Conservation (phyloP, 53 echinoderm and acorn worm genomes). For the Arbacia lixula region DNA sequence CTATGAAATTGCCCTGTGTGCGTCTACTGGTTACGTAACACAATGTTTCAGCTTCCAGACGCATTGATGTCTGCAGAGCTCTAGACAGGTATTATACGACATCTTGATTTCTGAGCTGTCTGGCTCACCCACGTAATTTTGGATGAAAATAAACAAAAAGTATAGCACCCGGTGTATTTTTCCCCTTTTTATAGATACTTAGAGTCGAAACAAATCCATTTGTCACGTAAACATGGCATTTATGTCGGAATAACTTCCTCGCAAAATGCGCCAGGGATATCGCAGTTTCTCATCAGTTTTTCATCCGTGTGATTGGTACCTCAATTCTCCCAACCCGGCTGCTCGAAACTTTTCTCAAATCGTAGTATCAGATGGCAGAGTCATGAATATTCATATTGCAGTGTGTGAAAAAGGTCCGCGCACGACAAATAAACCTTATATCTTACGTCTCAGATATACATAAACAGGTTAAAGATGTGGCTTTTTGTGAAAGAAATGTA, state of each 20-base stretch:
- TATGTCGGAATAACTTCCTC: slow-evolving; percentile 44
- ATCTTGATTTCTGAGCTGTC: no score
- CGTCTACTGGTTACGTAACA: no score
- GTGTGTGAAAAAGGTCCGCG: slow-evolving; percentile 44
- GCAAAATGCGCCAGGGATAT: slow-evolving; percentile 42
- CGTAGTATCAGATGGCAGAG: slow-evolving; percentile 58
- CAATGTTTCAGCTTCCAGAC: no score
- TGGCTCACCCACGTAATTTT: no score
- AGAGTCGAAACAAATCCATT: background rate
- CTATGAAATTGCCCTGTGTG: no score
- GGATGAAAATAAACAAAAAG: no score
- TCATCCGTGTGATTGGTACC: slow-evolving; percentile 11
- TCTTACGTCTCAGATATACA: background rate
- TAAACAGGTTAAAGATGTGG: no score
- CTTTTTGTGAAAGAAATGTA: no score
- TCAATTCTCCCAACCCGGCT: slow-evolving; percentile 72
- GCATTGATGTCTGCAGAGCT: no score
- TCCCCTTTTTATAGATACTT: background rate
- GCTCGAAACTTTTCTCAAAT: slow-evolving; percentile 76
- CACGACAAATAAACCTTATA: slow-evolving; percentile 29
- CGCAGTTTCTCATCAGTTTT: slow-evolving; percentile 1
- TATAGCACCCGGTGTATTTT: slow-evolving; percentile 10
- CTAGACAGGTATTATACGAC: no score
- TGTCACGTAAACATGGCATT: slow-evolving; percentile 4
- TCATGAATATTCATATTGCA: slow-evolving; percentile 48